Percentiles rank a stretch among this genome's conserved stretches.
These are phyloP conservation scores for Plectropomus leopardus DNA, from an alignment of 2,113 vertebrate species.

Conservation along the genomic window DNA sequence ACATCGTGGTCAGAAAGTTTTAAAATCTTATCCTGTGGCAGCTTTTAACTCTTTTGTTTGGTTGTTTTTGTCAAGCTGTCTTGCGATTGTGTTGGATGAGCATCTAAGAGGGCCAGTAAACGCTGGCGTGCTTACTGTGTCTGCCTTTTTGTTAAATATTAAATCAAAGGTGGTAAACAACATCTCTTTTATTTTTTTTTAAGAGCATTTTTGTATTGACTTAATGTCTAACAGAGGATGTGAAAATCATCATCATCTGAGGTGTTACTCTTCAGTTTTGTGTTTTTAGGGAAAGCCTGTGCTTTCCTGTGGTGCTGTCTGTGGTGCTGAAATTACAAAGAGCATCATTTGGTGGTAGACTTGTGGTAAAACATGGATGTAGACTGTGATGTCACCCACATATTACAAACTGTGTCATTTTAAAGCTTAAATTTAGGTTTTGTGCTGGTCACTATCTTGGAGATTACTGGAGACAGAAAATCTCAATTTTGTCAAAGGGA, in stretches of 20 bases:
- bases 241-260: not conserved
- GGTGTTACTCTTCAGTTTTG: not conserved
- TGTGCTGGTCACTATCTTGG: not conserved
- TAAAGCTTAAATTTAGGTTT: not conserved
- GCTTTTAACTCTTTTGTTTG: not conserved
- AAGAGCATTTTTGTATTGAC: not conserved
- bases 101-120: not conserved
- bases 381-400: not conserved
- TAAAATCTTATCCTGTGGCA: not conserved
- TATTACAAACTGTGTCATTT: not conserved
- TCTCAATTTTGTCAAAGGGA: not conserved
- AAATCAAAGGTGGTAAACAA: not conserved
- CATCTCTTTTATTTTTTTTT: no score
- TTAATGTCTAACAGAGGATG: not conserved
- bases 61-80: not conserved
- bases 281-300: not conserved
- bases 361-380: not conserved
- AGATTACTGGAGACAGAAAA: not conserved
- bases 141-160: not conserved
- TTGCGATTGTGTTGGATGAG: not conserved
- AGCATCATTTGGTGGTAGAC: not conserved
- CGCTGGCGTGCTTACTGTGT: not conserved
- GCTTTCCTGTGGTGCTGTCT: constrained; percentile 39
- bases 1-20: constrained; percentile 49
- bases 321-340: constrained; percentile 62